Base-by-base conservation (phyloP, 2,888 invertebrate genomes). In the Chrysodeixis includens region DNA sequence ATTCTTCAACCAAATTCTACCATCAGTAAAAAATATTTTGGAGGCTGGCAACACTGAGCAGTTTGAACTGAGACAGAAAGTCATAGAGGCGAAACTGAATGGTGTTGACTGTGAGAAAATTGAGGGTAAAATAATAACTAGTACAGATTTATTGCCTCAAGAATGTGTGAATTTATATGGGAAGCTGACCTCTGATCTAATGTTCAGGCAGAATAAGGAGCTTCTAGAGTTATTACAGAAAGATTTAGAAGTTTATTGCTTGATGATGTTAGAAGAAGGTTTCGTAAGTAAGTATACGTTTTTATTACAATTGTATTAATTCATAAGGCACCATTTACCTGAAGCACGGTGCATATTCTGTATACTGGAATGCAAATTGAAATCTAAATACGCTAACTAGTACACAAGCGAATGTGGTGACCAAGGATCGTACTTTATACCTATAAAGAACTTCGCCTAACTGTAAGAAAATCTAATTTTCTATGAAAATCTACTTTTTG, bases 141-240 rank as follows among this genome's bases (percentile, higher is more conserved):
- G 89, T 1, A 71, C 74, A 64, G 94, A 95, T 77, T 65, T 95
- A 12, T 89, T 95, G 66, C 94, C 95, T 1, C 46, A 81, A 49
- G 86, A 90, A 65, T 91, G 93, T 86, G 79, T 93, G 0, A 85
- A 90, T 58, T 74, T 84, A 16, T 95, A 91, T 84, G 95, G 95
- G 1, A 92, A 87, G 66, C 77, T 92, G 61, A 93, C 93, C 5
- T 91, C 92, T 0, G 94, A 95, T 66, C 76, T 95, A 30, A 91
- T 95, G 93, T 95, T 94, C 44, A 89, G 95, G 62, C 95, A 95
- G 69, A 94, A 91, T 77, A 92, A 90, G 46, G 94, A 94, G 22
- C 76, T 95, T 14, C 79, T 95, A 18, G 75, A 89, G 30, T 85
- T 83, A 4, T 72, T 95, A 16, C 92, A 92, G 62, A 92, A 90